Evolutionary conservation across 92 coral and sea anemone genomes (phyloP), one percentile per base, ranked within the genome.

Genomic region (Actinostola sp.): DNA sequence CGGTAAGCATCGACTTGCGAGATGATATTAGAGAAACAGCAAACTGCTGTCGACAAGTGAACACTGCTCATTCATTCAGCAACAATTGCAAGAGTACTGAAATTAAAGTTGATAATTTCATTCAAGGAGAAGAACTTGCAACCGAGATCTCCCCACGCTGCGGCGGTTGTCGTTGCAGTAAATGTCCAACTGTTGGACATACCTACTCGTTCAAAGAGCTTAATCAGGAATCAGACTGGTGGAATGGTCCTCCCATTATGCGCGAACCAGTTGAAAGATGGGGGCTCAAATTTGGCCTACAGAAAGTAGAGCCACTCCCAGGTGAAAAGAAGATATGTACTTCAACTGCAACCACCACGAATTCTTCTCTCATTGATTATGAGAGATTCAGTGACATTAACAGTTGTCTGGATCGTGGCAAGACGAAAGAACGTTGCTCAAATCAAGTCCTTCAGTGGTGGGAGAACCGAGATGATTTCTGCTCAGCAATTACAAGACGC

Each of bases 231-330:
- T 82, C 83, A 29, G 78, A 76, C 25, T 82, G 88, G 78, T 82
- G 83, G 88, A 75, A 61, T 56, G 88, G 67, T 21, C 82, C 89
- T 13, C 60, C 70, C 7, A 55, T 79, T 24, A 63, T 79, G 49
- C 29, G 35, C 54, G 31, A 69, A 69, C 78, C 82, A 14, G 9
- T 73, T 3, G 90, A 85, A 63, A 72, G 78, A 31, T 78, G 89
- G 84, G 84, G 76, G 34, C 84, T 86, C 30, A 86, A 70, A 80
- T 87, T 48, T 62, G 88, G 85, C 11, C 58, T 63, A 4, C 92
- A 86, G 81, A 65, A 61, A 43, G 79, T 82, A 27, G 84, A 51
- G 34, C 29, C 61, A 12, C 84, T 82, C 65, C 88, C 85, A 33
- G 82, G 92, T 46, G 92, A 87, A 60, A 87, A 82, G 81, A 83